Evolutionary conservation across 2,797 vertebrate genomes (phyloP).

Genomic region (Gila robusta): DNA sequence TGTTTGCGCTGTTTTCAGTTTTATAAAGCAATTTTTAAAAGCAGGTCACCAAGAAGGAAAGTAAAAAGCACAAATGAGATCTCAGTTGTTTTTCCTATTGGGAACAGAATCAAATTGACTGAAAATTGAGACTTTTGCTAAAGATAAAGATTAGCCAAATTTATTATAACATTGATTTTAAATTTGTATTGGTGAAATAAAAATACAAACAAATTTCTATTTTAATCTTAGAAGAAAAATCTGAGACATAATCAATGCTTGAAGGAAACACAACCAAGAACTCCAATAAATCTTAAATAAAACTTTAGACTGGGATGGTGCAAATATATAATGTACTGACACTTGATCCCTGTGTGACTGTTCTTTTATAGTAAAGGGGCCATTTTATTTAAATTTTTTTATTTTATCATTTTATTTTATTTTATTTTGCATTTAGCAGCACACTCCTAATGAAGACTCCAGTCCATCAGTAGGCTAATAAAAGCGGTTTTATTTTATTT

Average conservation of each 20-base stretch:
- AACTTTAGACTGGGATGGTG: background rate
- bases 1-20: background rate
- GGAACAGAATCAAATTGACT: no score
- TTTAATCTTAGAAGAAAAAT: background rate
- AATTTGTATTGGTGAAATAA: background rate
- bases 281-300: background rate
- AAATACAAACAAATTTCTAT: background rate
- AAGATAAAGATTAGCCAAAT: background rate
- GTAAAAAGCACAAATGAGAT: background rate
- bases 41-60: background rate
- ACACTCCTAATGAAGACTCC: background rate
- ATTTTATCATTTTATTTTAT: background rate
- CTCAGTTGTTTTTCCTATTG: background rate
- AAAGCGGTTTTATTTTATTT: background rate
- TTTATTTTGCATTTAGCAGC: background rate
- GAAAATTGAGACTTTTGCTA: background rate
- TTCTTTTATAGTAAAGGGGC: background rate
- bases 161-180: background rate
- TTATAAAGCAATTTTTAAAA: background rate
- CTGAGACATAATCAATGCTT: background rate
- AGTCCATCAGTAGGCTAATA: background rate
- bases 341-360: background rate
- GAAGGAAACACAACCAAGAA: background rate
- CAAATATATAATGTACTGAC: background rate
- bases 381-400: background rate